phyloP scores from a whole-genome alignment of 2,113 vertebrate genomes.

The Origma solitaria region DNA sequence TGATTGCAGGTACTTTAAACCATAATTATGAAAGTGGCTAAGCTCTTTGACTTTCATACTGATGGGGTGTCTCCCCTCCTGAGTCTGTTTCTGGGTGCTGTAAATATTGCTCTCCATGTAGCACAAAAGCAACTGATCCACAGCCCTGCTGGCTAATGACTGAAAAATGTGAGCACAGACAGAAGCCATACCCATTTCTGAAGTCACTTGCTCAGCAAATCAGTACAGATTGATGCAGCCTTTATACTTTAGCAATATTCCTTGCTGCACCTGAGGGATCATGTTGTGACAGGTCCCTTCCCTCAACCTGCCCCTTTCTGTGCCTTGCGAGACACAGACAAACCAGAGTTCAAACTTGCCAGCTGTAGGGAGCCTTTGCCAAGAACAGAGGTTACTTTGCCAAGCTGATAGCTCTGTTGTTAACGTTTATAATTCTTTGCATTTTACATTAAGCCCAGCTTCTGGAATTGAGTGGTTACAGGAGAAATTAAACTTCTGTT shows the following conservation, averaged over 20 bases:
- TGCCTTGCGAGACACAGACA: neutral
- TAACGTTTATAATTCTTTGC: neutral
- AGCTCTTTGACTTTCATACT: neutral
- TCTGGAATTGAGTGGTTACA: neutral
- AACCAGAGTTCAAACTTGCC: neutral
- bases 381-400: neutral
- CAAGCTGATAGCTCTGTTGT: neutral
- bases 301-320: neutral
- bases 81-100: neutral
- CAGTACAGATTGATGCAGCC: neutral
- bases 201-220: slow-evolving; percentile 28
- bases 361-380: neutral
- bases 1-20: slow-evolving; percentile 5
- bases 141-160: neutral
- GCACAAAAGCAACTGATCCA: neutral
- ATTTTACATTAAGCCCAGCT: neutral
- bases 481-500: neutral
- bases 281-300: neutral
- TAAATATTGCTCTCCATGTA: neutral
- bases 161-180: neutral
- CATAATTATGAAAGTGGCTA: neutral
- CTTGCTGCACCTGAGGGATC: neutral
- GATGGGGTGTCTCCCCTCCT: neutral
- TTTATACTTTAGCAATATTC: neutral
- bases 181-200: neutral